These are phyloP conservation scores for Odocoileus hemionus DNA, from an alignment of 2,113 vertebrate species.

Conservation along the genomic window DNA sequence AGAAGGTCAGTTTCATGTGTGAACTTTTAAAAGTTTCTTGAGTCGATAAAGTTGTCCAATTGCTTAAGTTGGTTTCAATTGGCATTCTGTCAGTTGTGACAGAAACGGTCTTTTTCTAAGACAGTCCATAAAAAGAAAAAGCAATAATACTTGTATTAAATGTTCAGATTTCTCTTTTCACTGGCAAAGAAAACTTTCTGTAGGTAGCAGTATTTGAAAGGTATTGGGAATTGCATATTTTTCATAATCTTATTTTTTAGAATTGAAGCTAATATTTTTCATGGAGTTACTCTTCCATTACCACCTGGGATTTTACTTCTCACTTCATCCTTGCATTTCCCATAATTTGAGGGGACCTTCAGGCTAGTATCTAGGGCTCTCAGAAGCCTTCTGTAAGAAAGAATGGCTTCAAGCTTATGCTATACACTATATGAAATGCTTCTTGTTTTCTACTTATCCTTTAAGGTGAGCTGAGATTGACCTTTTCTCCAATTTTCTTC, in stretches of 20 bases:
- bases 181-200: neutral
- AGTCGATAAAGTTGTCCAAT: neutral
- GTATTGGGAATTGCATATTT: neutral
- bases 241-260: neutral
- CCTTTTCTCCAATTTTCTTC: neutral
- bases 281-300: neutral
- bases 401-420: neutral
- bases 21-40: neutral
- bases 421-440: neutral
- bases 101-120: conserved; percentile 12
- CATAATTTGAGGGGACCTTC: neutral
- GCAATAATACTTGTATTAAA: neutral
- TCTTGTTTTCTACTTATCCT: neutral
- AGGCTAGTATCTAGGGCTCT: neutral
- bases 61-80: neutral
- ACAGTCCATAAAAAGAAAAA: neutral
- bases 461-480: neutral
- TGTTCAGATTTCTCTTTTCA: neutral
- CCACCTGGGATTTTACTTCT: neutral
- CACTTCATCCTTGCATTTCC: neutral
- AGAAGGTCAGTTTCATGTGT: neutral
- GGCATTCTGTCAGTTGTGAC: neutral
- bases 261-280: neutral
- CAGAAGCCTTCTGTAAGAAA: neutral
- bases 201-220: neutral